Percentiles rank a stretch among this genome's conserved stretches.
Conservation (phyloP, 2,797 vertebrate genomes). For the Molossus molossus region DNA sequence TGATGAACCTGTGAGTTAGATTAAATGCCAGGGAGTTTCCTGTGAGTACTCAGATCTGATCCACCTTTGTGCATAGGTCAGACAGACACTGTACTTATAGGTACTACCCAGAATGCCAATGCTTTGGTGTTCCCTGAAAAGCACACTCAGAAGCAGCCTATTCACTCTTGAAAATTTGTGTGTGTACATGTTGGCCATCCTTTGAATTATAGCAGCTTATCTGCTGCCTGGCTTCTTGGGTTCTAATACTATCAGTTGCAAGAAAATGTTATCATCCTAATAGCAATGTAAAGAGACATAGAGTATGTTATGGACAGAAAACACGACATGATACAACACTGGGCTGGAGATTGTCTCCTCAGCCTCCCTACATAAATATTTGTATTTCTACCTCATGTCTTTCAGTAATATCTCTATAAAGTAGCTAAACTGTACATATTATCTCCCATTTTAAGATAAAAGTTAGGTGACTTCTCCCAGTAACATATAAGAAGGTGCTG, state of each 20-base stretch:
- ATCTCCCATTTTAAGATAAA: constrained; percentile 17
- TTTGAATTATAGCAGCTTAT: constrained; percentile 53
- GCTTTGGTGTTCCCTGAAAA: constrained; percentile 1
- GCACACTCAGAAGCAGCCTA: background rate
- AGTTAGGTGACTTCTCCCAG: background rate
- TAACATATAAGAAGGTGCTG: background rate
- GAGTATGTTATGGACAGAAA: background rate
- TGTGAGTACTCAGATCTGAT: background rate
- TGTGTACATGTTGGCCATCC: background rate
- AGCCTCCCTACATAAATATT: background rate
- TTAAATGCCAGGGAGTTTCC: constrained; percentile 60
- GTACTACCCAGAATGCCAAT: background rate
- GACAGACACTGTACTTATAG: background rate
- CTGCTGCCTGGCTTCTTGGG: constrained; percentile 27
- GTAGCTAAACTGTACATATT: background rate
- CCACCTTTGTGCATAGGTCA: background rate
- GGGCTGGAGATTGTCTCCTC: background rate
- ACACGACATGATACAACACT: background rate
- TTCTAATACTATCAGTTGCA: constrained; percentile 12
- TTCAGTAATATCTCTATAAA: constrained; percentile 8
- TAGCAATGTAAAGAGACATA: background rate
- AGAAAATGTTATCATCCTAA: constrained; percentile 35
- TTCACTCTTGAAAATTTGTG: background rate
- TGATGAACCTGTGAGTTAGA: constrained; percentile 74
- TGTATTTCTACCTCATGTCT: background rate